Percentiles rank a stretch among this genome's conserved stretches.
phyloP scores from a whole-genome alignment of 2,888 invertebrate species.

The Imbricaverruca yamaguchii region DNA sequence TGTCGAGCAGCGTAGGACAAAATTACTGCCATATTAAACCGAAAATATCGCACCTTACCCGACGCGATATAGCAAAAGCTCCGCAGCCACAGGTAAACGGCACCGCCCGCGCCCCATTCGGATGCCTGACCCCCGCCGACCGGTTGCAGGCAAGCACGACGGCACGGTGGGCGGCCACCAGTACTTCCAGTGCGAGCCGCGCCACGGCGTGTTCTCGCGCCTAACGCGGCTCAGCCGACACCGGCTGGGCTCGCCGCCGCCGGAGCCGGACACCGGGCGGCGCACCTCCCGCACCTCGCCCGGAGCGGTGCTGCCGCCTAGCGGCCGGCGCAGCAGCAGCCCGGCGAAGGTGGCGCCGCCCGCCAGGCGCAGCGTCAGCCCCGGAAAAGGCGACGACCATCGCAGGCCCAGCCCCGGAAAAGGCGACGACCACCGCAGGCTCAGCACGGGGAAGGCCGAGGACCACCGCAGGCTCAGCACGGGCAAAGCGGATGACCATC shows the following conservation, averaged over 20 bases:
- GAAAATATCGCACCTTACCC: no score
- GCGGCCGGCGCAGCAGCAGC: not conserved
- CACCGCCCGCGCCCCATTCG: not conserved
- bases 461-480: not conserved
- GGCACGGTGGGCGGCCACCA: constrained; percentile 79
- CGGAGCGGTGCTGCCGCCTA: not conserved
- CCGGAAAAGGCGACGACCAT: not conserved
- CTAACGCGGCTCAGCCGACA: constrained; percentile 38
- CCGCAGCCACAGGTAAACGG: no score
- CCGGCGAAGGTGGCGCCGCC: not conserved
- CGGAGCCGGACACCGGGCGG: not conserved
- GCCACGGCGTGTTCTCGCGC: constrained; percentile 44
- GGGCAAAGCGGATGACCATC: no score
- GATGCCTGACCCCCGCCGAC: no score
- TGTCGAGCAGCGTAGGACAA: no score
- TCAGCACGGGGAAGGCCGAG: not conserved
- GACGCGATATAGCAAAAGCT: no score
- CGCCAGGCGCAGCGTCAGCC: not conserved
- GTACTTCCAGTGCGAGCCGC: constrained; percentile 44
- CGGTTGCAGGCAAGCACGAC: constrained; percentile 74
- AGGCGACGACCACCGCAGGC: not conserved
- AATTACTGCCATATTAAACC: no score
- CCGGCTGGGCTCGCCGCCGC: not conserved
- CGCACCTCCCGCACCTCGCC: not conserved
- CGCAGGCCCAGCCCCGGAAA: not conserved